These are phyloP conservation scores for Aphelocoma californica DNA, from an alignment of 2,797 vertebrate genomes.

Conservation along the genomic window DNA sequence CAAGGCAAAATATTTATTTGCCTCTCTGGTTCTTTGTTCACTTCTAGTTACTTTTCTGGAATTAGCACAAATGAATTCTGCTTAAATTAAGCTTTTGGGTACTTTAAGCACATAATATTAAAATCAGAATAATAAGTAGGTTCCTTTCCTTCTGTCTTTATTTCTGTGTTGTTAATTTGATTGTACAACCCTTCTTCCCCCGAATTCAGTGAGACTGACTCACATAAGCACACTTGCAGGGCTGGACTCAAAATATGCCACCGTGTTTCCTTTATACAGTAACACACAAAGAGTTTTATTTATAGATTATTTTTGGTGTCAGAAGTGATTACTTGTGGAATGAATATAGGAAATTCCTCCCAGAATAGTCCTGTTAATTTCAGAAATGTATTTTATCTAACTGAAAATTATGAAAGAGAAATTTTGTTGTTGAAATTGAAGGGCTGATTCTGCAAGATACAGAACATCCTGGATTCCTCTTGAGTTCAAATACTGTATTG, in stretches of 20 bases:
- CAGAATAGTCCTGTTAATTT: conserved; percentile 43
- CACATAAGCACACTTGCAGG: background rate
- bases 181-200: background rate
- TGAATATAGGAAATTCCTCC: conserved; percentile 44
- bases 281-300: background rate
- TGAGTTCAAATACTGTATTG: conserved; percentile 17
- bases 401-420: conserved; percentile 11
- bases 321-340: background rate
- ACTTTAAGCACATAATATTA: conserved; percentile 46
- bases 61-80: conserved; percentile 35
- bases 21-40: conserved; percentile 31
- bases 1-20: conserved; percentile 72
- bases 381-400: conserved; percentile 14
- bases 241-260: background rate
- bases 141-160: conserved; percentile 49
- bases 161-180: conserved; percentile 51
- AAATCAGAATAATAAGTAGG: conserved; percentile 50
- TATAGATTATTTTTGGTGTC: conserved; percentile 10
- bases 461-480: conserved; percentile 29
- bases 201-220: background rate
- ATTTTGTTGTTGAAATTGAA: conserved; percentile 23
- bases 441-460: conserved; percentile 19
- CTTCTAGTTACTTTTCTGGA: conserved; percentile 56
- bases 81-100: conserved; percentile 56
- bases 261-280: background rate